Percentiles rank a stretch among this genome's conserved stretches.
Evolutionary conservation across 2,113 vertebrate genomes (phyloP).

Genomic region (Upupa epops): DNA sequence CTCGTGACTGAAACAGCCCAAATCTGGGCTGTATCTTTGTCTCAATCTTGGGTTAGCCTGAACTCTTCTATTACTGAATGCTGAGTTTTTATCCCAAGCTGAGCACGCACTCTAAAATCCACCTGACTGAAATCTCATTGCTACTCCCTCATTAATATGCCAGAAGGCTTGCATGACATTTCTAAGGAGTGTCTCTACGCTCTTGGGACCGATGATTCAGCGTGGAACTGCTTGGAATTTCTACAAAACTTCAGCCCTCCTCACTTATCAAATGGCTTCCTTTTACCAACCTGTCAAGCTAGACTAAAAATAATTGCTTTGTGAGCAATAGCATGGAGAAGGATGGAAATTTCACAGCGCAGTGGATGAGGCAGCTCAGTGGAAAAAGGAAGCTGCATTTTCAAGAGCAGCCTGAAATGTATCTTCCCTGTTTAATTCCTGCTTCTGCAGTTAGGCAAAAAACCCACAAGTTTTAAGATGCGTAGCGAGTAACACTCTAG

Average conservation of each 20-base stretch:
- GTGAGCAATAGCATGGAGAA: neutral
- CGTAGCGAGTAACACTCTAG: neutral
- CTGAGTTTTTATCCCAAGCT: neutral
- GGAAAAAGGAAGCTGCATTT: neutral
- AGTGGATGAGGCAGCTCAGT: neutral
- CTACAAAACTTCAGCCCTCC: conserved; percentile 21
- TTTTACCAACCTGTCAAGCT: conserved; percentile 11
- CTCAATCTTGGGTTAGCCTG: neutral
- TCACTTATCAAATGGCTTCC: conserved; percentile 1
- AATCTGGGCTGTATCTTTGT: neutral
- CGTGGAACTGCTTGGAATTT: conserved; percentile 19
- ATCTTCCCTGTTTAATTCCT: neutral
- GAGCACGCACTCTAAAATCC: neutral
- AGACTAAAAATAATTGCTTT: conserved; percentile 36
- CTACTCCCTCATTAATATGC: conserved; percentile 49
- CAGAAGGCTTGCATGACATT: conserved; percentile 60
- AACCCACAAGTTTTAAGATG: neutral
- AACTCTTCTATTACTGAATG: neutral
- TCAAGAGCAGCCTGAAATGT: neutral
- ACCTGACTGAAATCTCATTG: neutral
- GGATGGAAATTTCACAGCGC: conserved; percentile 1
- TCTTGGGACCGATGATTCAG: conserved; percentile 67
- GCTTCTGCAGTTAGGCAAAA: neutral
- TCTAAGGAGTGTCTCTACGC: conserved; percentile 28
- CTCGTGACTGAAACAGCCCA: neutral